Conservation (phyloP, 1,140 invertebrate genomes). For the Dryas iulia region DNA sequence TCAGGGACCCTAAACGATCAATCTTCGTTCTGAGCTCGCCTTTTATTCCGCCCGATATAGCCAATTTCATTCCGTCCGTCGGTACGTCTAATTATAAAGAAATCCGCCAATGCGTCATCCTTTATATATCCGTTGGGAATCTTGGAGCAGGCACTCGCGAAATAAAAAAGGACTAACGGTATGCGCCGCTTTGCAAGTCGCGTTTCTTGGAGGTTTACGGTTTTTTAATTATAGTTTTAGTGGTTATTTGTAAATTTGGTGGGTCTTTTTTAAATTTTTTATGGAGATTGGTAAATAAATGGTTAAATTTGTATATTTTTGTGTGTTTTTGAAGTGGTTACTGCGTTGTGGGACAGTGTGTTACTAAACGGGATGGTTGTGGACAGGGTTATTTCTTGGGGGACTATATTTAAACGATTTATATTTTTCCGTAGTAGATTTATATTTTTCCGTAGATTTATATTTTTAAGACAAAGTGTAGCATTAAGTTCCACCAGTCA, state of each 20-base stretch:
- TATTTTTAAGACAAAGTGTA: too few relatives aligned
- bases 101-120: slow-evolving; percentile 59
- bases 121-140: slow-evolving; percentile 52
- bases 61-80: slow-evolving; percentile 47
- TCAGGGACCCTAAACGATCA: slow-evolving; percentile 46
- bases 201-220: neutral
- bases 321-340: too few relatives aligned
- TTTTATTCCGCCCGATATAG: slow-evolving; percentile 36
- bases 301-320: too few relatives aligned
- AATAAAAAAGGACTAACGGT: slow-evolving; percentile 45
- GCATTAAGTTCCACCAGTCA: too few relatives aligned
- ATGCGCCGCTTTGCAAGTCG: neutral
- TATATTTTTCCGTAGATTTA: too few relatives aligned
- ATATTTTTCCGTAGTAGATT: too few relatives aligned
- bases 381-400: too few relatives aligned
- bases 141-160: slow-evolving; percentile 38
- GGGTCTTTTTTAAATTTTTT: too few relatives aligned
- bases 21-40: slow-evolving; percentile 45
- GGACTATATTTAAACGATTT: too few relatives aligned
- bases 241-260: neutral
- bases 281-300: too few relatives aligned
- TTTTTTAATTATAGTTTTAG: slow-evolving; percentile 1
- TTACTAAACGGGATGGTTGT: too few relatives aligned
- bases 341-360: too few relatives aligned
- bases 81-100: slow-evolving; percentile 70